Evolutionary conservation across 2,797 vertebrate genomes (phyloP).

Genomic region (Cyclopterus lumpus): DNA sequence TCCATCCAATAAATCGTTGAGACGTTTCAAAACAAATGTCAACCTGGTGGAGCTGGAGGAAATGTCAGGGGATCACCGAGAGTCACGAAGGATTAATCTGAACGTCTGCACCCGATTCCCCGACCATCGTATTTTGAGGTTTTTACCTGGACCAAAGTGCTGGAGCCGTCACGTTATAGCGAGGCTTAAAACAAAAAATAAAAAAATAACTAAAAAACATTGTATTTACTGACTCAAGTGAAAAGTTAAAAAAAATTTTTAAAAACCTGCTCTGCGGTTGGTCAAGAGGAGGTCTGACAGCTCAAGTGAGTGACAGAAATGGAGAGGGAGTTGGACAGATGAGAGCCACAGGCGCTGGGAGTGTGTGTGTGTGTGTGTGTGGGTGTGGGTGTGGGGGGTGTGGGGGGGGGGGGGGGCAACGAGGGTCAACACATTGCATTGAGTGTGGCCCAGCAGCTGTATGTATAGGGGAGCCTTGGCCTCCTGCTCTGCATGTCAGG

Average conservation of each 20-base stretch:
- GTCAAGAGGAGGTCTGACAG: conserved; percentile 58
- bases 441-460: conserved; percentile 84
- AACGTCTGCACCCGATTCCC: not conserved
- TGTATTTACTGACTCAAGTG: not conserved
- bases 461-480: conserved; percentile 78
- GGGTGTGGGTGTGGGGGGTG: not conserved
- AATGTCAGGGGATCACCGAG: not conserved
- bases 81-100: not conserved
- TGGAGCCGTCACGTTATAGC: not conserved
- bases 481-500: conserved; percentile 85
- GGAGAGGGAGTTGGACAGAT: conserved; percentile 75
- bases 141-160: not conserved
- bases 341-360: conserved; percentile 68
- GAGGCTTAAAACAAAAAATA: not conserved
- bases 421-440: conserved; percentile 75
- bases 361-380: conserved; percentile 3
- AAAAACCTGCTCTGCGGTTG: conserved; percentile 17
- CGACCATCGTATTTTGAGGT: not conserved
- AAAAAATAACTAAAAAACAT: too few species aligned
- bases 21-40: not conserved
- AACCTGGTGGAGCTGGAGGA: not conserved
- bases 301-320: conserved; percentile 73
- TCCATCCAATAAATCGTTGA: not conserved
- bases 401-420: not conserved
- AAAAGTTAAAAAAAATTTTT: not conserved